A percentile compares a stretch with the other conserved stretches of the same genome.
phyloP scores from a whole-genome alignment of 1,140 invertebrate genomes.

The Caenorhabditis briggsae region DNA sequence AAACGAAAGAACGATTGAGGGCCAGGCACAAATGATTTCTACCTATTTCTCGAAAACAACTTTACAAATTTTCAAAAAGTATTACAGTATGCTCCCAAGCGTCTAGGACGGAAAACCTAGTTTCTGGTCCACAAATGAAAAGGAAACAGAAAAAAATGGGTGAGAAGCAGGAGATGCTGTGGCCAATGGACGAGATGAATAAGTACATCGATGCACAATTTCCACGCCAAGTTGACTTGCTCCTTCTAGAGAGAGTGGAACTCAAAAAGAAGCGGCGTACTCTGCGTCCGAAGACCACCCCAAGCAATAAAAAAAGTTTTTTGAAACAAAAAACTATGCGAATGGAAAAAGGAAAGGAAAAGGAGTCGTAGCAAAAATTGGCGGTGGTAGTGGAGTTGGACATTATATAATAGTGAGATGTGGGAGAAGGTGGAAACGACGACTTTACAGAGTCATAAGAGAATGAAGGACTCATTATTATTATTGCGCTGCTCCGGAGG shows the following conservation, averaged over 20 bases:
- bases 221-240: constrained; percentile 54
- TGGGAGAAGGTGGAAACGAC: constrained; percentile 18
- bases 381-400: background rate
- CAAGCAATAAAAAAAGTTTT: constrained; percentile 22
- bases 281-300: background rate
- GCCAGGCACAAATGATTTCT: background rate
- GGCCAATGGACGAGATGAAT: constrained; percentile 12
- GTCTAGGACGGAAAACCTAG: background rate
- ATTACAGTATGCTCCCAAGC: background rate
- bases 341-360: constrained; percentile 8
- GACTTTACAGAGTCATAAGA: background rate
- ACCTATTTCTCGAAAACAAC: background rate
- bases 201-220: constrained; percentile 56
- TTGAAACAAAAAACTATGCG: constrained; percentile 23
- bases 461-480: constrained; percentile 31
- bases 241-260: constrained; percentile 1
- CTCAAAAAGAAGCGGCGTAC: background rate
- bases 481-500: constrained; percentile 30
- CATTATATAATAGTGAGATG: constrained; percentile 47
- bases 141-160: constrained; percentile 21
- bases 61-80: background rate
- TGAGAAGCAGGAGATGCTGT: background rate
- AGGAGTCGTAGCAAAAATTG: background rate
- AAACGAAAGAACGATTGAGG: background rate
- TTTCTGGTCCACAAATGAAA: background rate